Conservation (phyloP, 2,888 invertebrate genomes). For the Dioctria linearis region DNA sequence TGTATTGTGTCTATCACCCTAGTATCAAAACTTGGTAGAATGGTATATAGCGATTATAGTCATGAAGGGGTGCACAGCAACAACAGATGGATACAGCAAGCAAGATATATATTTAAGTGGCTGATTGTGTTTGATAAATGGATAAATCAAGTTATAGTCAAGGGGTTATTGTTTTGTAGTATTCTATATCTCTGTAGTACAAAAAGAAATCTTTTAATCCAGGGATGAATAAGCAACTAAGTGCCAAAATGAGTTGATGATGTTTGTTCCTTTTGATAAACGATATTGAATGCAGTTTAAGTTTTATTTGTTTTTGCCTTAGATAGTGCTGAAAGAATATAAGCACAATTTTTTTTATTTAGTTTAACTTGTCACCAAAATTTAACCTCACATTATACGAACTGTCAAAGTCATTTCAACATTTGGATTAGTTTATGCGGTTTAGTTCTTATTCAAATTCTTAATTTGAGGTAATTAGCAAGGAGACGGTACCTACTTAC, state of each 20-base stretch:
- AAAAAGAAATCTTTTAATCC: conserved; percentile 32
- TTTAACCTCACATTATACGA: too few relatives aligned
- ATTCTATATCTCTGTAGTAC: background rate
- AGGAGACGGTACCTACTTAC: too few relatives aligned
- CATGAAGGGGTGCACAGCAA: conserved; percentile 6
- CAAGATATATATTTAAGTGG: conserved; percentile 48
- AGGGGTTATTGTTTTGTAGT: conserved; percentile 30
- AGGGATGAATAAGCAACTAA: conserved; percentile 42
- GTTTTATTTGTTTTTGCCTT: too few relatives aligned
- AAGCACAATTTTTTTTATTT: too few relatives aligned
- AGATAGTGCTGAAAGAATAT: too few relatives aligned
- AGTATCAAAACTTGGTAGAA: background rate
- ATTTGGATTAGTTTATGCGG: too few relatives aligned
- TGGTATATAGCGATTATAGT: conserved; percentile 1
- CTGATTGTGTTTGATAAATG: conserved; percentile 53
- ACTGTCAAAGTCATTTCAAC: too few relatives aligned
- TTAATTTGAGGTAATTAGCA: too few relatives aligned
- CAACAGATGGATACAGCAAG: conserved; percentile 45
- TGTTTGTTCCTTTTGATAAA: conserved; percentile 37
- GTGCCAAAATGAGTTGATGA: conserved; percentile 51
- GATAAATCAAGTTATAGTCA: conserved; percentile 50
- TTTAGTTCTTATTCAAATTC: too few relatives aligned
- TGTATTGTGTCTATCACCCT: conserved; percentile 8
- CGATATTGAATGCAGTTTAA: background rate
- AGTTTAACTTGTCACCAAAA: too few relatives aligned